Percentiles rank a stretch among this genome's conserved stretches.
Evolutionary conservation across 2,113 vertebrate genomes (phyloP).

Genomic region (Epinephelus lanceolatus): DNA sequence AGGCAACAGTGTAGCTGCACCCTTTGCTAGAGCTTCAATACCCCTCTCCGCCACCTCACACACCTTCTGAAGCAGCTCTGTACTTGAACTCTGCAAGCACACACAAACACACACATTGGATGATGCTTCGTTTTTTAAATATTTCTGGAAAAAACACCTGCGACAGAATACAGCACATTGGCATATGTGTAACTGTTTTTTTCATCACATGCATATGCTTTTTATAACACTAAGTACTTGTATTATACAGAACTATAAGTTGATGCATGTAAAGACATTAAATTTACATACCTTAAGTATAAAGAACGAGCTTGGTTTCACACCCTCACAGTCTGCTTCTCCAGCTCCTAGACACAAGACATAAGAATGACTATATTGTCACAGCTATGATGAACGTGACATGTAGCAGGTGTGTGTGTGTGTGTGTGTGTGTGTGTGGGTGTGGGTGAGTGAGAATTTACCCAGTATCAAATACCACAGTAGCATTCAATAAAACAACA

Average conservation of each 20-base stretch:
- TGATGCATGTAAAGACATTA: background rate
- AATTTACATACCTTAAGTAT: constrained; percentile 58
- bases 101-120: constrained; percentile 22
- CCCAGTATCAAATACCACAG: background rate
- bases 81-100: constrained; percentile 78
- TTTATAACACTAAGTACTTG: background rate
- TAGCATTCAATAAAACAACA: constrained; percentile 7
- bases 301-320: constrained; percentile 32
- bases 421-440: constrained; percentile 1
- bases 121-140: background rate
- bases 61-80: constrained; percentile 84
- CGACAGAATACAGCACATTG: background rate
- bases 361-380: background rate
- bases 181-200: background rate
- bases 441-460: constrained; percentile 1
- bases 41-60: constrained; percentile 86
- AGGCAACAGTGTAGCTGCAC: constrained; percentile 61
- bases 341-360: background rate
- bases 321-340: constrained; percentile 1
- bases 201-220: background rate
- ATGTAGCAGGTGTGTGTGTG: background rate
- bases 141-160: background rate
- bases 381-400: background rate
- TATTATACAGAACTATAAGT: background rate
- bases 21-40: constrained; percentile 80